Evolutionary conservation across 1,140 invertebrate genomes (phyloP).

Genomic region (Bombus sylvicola): DNA sequence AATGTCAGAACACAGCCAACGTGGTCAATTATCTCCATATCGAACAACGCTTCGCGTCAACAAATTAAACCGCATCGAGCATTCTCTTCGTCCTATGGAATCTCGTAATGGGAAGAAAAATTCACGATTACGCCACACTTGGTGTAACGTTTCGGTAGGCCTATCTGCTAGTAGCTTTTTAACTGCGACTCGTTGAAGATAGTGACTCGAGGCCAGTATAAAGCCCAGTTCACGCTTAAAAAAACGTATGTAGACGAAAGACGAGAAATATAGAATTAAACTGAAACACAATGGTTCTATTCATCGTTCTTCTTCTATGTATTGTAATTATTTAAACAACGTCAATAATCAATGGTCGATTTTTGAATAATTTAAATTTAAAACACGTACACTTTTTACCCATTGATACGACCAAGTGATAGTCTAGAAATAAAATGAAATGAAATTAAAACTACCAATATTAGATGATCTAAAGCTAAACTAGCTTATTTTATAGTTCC

Average conservation of each 20-base stretch:
- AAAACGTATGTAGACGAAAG: neutral
- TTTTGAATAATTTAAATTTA: no score
- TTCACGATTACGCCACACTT: neutral
- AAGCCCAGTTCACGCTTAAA: neutral
- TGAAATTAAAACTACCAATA: no score
- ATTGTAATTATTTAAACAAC: no score
- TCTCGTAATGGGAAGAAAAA: neutral
- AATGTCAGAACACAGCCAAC: conserved; percentile 19
- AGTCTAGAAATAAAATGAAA: no score
- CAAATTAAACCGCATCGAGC: conserved; percentile 2
- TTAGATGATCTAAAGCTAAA: no score
- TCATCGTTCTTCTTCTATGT: no score
- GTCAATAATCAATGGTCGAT: no score
- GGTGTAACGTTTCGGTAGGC: conserved; percentile 23
- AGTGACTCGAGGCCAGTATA: conserved; percentile 9
- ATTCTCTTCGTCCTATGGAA: neutral
- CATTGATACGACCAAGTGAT: no score
- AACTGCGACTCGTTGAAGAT: conserved; percentile 1
- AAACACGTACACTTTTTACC: no score
- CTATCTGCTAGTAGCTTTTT: conserved; percentile 2
- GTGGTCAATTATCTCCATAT: conserved; percentile 21
- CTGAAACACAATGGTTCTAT: neutral
- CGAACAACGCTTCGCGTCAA: neutral
- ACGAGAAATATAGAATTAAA: neutral
- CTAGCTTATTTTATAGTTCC: no score